Base-by-base conservation (phyloP, 1,140 invertebrate genomes). In the Agraylea sexmaculata region DNA sequence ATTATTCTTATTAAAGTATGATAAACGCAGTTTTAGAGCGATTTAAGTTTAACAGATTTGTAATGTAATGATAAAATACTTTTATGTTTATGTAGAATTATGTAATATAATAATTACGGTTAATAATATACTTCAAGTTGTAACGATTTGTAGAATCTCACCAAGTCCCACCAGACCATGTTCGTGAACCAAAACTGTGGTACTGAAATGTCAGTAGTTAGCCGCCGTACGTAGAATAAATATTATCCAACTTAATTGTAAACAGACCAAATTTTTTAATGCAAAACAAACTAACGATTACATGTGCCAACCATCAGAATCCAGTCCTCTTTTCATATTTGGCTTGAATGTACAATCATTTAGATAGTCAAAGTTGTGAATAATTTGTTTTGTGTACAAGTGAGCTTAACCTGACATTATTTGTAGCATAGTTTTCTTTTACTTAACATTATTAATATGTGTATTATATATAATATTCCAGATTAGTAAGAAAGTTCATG, bases 231-330 rank as follows among this genome's bases (percentile, higher is more conserved):
- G 35, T 13, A 20, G 33, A 32, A 44, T 44, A 37, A 29, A 40
- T 40, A 41, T 34, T 37, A 46, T 49, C 43, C 43, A 37, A 48
- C 42, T 40, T 42, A 41, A 22, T n/a, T n/a, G n/a, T n/a, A n/a
- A n/a, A n/a, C 41, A 49, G 47, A 49, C 47, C 47, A 49, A 49
- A 49, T 45, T 49, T 44, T 49, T 33, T 49, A 46, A 46, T 43
- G 43, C 45, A 49, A 43, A 45, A 45, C 31, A 42, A 21, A n/a
- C n/a, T n/a, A n/a, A n/a, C n/a, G n/a, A n/a, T n/a, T 45, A 42
- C 45, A 49, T 49, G 47, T 49, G 47, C 47, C 47, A 49, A 49
- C n/a, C n/a, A n/a, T n/a, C n/a, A n/a, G n/a, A n/a, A n/a, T n/a
- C n/a, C n/a, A n/a, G n/a, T n/a, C n/a, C 23, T 25, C 6, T 31